Base-by-base conservation (phyloP, 2,113 vertebrate species). In the Ochotona princeps region DNA sequence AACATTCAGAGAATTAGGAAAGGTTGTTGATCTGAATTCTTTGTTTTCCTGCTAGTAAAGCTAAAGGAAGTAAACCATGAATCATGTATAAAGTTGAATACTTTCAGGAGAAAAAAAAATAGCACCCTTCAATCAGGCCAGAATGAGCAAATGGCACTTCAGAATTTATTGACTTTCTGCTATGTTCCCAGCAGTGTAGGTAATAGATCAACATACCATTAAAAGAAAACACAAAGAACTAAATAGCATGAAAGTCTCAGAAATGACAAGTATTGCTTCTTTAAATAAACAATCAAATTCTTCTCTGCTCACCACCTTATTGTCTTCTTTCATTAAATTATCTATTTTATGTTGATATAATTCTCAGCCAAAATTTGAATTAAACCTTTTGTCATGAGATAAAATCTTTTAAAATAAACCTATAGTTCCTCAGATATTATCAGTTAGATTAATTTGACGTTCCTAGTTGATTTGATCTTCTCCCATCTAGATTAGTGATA, bases 1-100 rank as follows among this genome's bases (percentile, higher is more conserved):
- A 94, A 90, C 17, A 88, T 73, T 95, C 38, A 81, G 11, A 91
- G 83, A 95, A 79, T 90, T 88, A 94, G 79, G 82, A 94, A 93
- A 95, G 21, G 69, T 74, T 70, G 92, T 47, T 86, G 70, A 94
- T 83, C 86, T 61, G 7, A 95, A 82, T 83, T 28, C 1, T 47
- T 86, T 91, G 51, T 89, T 70, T 94, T 79, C 51, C 80, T 4
- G 38, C 38, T 44, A 44, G 38, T 44, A 44, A 44, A 44, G 38
- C 38, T 44, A 44, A 44, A 44, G 38, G 38, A 44, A 95, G 67
- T 85, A 74, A 13, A 82, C 2, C 54, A 75, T 92, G 81, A 94
- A 92, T 85, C 57, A 85, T 83, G 47, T 49, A 80, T 57, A 91
- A 92, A 83, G 72, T 49, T 84, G 74, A 87, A 81, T 54, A 76